phyloP scores from a whole-genome alignment of 2,113 vertebrate species.

The Leptodactylus fuscus region DNA sequence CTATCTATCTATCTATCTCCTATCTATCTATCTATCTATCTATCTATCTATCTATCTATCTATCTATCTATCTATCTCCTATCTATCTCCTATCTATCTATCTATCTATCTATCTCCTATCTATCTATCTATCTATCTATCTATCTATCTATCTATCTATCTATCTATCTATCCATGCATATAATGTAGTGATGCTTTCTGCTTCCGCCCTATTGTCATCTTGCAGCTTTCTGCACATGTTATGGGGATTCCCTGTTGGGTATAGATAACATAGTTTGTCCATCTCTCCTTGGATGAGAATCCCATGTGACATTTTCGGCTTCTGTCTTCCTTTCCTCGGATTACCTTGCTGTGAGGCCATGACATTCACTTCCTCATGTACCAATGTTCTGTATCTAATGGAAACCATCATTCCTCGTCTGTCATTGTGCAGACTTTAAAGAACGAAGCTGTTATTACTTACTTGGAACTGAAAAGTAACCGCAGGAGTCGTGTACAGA shows the following conservation, averaged over 20 bases:
- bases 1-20: too few species aligned
- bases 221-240: not conserved
- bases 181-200: not conserved
- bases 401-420: slow-evolving; percentile 40
- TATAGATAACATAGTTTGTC: slow-evolving; percentile 17
- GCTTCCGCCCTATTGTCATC: not conserved
- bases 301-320: slow-evolving; percentile 29
- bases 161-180: not conserved
- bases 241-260: slow-evolving; percentile 29
- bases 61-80: too few species aligned
- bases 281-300: slow-evolving; percentile 26
- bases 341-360: slow-evolving; percentile 37
- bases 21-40: too few species aligned
- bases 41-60: too few species aligned
- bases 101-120: too few species aligned
- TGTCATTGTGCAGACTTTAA: slow-evolving; percentile 46
- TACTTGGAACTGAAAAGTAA: slow-evolving; percentile 43
- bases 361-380: too few species aligned
- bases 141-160: too few species aligned
- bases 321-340: slow-evolving; percentile 28
- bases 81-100: too few species aligned
- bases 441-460: slow-evolving; percentile 52
- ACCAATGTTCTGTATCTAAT: slow-evolving; percentile 52
- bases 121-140: too few species aligned
- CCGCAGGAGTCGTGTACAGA: slow-evolving; percentile 48